phyloP scores from a whole-genome alignment of 2,888 invertebrate genomes.

The Sesia apiformis region DNA sequence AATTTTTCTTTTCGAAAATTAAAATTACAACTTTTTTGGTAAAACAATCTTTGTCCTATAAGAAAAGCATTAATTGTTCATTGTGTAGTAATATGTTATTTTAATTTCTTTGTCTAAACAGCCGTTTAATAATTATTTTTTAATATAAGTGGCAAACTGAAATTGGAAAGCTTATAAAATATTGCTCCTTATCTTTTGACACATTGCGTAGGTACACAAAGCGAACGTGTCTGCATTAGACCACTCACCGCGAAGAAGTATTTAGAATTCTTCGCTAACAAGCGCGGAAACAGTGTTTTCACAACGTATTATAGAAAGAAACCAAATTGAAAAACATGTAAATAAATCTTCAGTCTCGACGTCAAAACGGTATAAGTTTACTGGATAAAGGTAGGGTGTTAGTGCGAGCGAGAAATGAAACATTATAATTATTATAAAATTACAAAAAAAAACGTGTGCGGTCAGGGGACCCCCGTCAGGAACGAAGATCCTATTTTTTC shows the following conservation, averaged over 20 bases:
- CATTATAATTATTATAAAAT: too few species aligned
- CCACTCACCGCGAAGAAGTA: constrained; percentile 19
- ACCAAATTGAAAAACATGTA: constrained; percentile 6
- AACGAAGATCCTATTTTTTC: too few species aligned
- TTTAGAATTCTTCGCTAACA: constrained; percentile 28
- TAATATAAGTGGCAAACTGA: not conserved
- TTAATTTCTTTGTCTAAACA: not conserved
- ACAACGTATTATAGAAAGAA: constrained; percentile 12
- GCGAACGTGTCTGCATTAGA: constrained; percentile 9
- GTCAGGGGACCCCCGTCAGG: too few species aligned
- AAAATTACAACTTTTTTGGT: too few species aligned
- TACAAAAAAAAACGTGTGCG: too few species aligned
- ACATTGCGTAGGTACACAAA: not conserved
- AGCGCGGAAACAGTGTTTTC: constrained; percentile 5
- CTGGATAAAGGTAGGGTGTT: not conserved
- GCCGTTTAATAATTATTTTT: not conserved
- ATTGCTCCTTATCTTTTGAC: too few species aligned
- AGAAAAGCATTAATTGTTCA: too few species aligned
- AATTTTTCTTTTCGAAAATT: too few species aligned
- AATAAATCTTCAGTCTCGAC: constrained; percentile 17
- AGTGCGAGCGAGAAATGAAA: not conserved
- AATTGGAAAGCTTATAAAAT: too few species aligned
- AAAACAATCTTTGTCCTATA: too few species aligned
- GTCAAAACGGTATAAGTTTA: constrained; percentile 9
- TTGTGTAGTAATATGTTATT: not conserved